Base-by-base conservation (phyloP, 2,797 vertebrate genomes). In the Amazona finschi region DNA sequence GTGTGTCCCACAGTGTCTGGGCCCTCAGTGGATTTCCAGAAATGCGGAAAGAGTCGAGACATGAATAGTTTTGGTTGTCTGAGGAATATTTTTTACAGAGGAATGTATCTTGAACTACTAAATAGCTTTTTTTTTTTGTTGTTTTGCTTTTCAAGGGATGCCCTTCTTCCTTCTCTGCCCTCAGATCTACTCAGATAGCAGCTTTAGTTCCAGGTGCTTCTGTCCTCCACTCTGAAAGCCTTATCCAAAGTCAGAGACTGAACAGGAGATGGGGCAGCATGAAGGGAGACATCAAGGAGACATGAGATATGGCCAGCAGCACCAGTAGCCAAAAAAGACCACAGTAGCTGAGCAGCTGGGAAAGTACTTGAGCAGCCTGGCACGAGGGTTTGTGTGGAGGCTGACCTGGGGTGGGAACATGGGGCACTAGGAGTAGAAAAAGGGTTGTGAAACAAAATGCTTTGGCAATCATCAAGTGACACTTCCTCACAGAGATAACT, bases 41-140 rank as follows among this genome's bases (percentile, higher is more conserved):
- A 80, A 85, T 6, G 30, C 0, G 1, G 22, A 77, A 83, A 33
- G 31, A 94, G n/a, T 83, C 0, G 1, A 90, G n/a, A 47, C 5
- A 8, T 8, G 4, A 86, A 74, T 80, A 83, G 43, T 87, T 94
- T 89, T 52, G 24, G 50, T 76, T 89, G 58, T 6, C 77, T 41
- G 28, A 58, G n/a, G 38, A 89, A 60, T 39, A 85, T 24, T 77
- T 93, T 89, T 78, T 69, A 61, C 33, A 46, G 33, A 87, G 87
- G n/a, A 92, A 87, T 57, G 49, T 60, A 47, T 61, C 81, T 71
- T 49, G 47, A 83, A 71, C 30, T 30, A 65, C 5, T 28, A 58
- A 76, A 74, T 44, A 6, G 19, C 11, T 16, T 12, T 21, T 52
- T 11, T 38, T n/a, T 41, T 30, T 24, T 5, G 21, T 25, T 8